Conservation (phyloP, 1,140 invertebrate species). For the Heliconius congener region DNA sequence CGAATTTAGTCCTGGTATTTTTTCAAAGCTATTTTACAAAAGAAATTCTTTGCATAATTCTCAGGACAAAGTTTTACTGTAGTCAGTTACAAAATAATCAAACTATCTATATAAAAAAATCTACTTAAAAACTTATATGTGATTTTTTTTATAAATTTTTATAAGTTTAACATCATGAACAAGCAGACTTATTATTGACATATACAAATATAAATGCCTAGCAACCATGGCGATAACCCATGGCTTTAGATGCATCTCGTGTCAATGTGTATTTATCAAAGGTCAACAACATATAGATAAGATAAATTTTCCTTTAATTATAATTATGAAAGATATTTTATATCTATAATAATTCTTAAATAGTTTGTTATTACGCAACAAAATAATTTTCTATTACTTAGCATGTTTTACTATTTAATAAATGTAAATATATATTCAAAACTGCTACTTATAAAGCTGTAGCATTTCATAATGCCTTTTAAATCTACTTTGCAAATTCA, state of each 20-base stretch:
- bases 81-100: background rate
- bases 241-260: constrained; percentile 48
- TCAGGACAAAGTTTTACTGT: background rate
- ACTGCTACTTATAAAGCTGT: too few relatives aligned
- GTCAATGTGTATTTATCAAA: constrained; percentile 51
- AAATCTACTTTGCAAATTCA: too few relatives aligned
- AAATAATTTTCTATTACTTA: background rate
- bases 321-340: too few relatives aligned
- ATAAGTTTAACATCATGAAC: too few relatives aligned
- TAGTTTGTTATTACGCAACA: too few relatives aligned
- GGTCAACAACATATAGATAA: constrained; percentile 64
- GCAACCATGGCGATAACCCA: constrained; percentile 61
- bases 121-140: too few relatives aligned
- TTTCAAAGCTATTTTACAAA: background rate
- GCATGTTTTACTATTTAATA: background rate
- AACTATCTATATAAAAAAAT: background rate
- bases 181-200: too few relatives aligned
- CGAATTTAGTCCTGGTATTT: background rate
- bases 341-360: background rate
- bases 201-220: constrained; percentile 30
- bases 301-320: constrained; percentile 65
- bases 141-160: too few relatives aligned
- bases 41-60: background rate
- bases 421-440: too few relatives aligned
- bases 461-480: too few relatives aligned